Evolutionary conservation across 2,113 vertebrate genomes (phyloP), one percentile per base, ranked within the genome.

Genomic region (Symphodus melops): DNA sequence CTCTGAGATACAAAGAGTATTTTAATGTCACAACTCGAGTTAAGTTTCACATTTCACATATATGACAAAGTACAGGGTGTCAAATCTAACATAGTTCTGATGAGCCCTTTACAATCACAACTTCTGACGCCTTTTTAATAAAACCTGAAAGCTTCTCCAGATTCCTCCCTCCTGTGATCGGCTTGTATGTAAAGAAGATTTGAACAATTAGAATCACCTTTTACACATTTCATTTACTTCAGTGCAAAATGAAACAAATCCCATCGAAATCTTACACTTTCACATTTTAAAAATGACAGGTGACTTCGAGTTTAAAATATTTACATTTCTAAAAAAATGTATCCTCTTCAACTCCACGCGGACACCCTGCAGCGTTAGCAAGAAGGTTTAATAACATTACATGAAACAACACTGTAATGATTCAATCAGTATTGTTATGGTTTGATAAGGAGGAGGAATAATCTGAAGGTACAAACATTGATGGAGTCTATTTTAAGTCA

Each of bases 21-120:
- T 80, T 79, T 62, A 68, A 46, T 72, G 19, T 51, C 25, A 60
- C 21, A 79, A 71, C 36, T 72, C 57, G 10, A 65, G 39, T 65
- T 3, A 71, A 48, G 39, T 66, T 77, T 55, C 9, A 68, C 68
- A 75, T 59, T 20, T 62, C 25, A 62, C 21, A 68, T 68, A 67
- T 19, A 17, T 20, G 19, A 67, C 63, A 78, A 60, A 69, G 44
- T 64, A 39, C 55, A 57, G 25, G 8, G 23, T 44, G 9, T 28
- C 58, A 48, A 3, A 21, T 23, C 41, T 44, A 16, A 54, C 46
- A 54, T 20, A 59, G 33, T 16, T 48, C 17, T 46, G 14, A 21
- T 11, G 17, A n/a, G 14, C 3, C 1, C 5, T 41, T 52, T 8
- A 21, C 25, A 25, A 69, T 59, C 6, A 21, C 48, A 42, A 39